Percentiles rank a stretch among this genome's conserved stretches.
These are phyloP conservation scores for Equus quagga DNA, from an alignment of 2,113 vertebrate species.

Conservation along the genomic window DNA sequence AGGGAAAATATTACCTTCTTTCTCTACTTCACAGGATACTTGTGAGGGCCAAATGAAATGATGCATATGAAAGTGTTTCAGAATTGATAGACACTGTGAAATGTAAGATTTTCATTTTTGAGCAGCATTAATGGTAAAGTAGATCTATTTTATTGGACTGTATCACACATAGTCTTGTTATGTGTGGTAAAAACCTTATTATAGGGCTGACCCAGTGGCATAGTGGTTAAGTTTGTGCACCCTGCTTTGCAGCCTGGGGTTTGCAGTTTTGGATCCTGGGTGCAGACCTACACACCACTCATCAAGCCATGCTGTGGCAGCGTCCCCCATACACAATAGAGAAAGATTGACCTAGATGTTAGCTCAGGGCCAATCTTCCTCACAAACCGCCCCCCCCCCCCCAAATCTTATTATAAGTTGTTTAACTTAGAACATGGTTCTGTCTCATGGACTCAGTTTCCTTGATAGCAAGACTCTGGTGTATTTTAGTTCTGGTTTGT, in stretches of 20 bases:
- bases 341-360: too few relatives aligned
- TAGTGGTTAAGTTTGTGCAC: too few relatives aligned
- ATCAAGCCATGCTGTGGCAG: too few relatives aligned
- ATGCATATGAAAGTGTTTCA: not conserved
- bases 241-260: too few relatives aligned
- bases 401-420: not conserved
- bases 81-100: not conserved
- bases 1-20: not conserved
- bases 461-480: not conserved
- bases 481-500: constrained; percentile 10
- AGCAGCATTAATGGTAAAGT: not conserved
- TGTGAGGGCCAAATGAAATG: not conserved
- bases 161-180: not conserved
- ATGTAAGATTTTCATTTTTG: not conserved
- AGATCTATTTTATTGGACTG: not conserved
- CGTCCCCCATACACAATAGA: too few relatives aligned
- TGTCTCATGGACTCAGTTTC: not conserved
- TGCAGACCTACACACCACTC: too few relatives aligned
- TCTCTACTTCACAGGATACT: not conserved
- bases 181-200: not conserved
- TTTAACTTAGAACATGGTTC: not conserved
- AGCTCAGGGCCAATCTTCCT: too few relatives aligned
- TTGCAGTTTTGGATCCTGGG: too few relatives aligned
- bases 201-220: not conserved
- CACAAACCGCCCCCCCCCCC: too few relatives aligned